These are phyloP conservation scores for Porites evermanni DNA, from an alignment of 92 coral and sea anemone genomes.

Conservation along the genomic window DNA sequence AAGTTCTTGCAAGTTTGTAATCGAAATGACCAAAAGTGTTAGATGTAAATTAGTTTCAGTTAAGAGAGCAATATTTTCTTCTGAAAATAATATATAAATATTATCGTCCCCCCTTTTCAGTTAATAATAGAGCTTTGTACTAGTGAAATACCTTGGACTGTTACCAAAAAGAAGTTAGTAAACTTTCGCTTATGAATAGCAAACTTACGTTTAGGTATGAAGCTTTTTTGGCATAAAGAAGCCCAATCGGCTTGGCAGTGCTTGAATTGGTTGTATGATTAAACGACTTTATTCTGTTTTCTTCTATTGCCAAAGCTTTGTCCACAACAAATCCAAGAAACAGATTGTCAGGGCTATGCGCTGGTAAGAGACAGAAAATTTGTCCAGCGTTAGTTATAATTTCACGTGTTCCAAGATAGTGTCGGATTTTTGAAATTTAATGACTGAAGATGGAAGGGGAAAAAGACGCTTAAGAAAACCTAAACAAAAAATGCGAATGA, in stretches of 20 bases:
- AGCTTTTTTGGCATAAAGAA: constrained; percentile 75
- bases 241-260: constrained; percentile 64
- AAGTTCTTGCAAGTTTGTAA: not conserved
- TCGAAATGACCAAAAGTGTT: not conserved
- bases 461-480: too few relatives aligned
- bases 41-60: too few relatives aligned
- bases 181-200: too few relatives aligned
- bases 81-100: not conserved
- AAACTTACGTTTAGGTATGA: constrained; percentile 51
- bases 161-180: not conserved
- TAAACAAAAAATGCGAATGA: too few relatives aligned
- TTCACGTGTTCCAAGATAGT: too few relatives aligned
- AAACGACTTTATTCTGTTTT: not conserved
- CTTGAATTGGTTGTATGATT: not conserved
- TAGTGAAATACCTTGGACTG: too few relatives aligned
- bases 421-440: too few relatives aligned
- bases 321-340: constrained; percentile 93
- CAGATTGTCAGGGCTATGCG: constrained; percentile 94
- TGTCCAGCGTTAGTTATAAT: not conserved
- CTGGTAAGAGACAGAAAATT: constrained; percentile 34
- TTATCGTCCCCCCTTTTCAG: too few relatives aligned
- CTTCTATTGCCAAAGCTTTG: constrained; percentile 15
- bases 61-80: not conserved
- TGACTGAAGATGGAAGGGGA: too few relatives aligned
- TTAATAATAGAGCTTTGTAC: too few relatives aligned